Percentiles rank a stretch among this genome's conserved stretches.
These are phyloP conservation scores for Pachycephus smyrnensis DNA, from an alignment of 2,888 invertebrate species.

Conservation along the genomic window DNA sequence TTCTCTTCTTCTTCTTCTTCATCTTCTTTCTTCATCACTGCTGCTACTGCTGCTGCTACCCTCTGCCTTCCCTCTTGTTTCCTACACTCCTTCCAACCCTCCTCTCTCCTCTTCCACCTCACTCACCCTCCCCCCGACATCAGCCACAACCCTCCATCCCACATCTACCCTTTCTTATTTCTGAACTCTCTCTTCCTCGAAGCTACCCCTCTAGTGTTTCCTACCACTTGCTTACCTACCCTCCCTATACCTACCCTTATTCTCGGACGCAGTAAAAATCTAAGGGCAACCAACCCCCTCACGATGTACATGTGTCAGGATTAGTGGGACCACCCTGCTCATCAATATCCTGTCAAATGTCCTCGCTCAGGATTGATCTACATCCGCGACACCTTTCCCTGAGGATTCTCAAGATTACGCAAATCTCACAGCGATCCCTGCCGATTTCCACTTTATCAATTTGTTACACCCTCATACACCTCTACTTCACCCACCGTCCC, in stretches of 20 bases:
- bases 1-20: slow-evolving; percentile 16
- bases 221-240: background rate
- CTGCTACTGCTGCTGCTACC: slow-evolving; percentile 2
- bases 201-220: background rate
- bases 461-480: background rate
- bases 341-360: slow-evolving; percentile 23
- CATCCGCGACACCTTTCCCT: background rate
- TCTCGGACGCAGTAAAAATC: background rate
- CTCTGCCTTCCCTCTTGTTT: slow-evolving; percentile 13
- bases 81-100: slow-evolving; percentile 3
- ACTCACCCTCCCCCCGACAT: slow-evolving; percentile 18
- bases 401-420: background rate
- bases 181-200: background rate
- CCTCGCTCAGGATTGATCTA: background rate
- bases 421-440: background rate
- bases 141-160: slow-evolving; percentile 16
- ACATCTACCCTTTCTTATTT: background rate
- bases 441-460: background rate
- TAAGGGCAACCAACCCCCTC: slow-evolving; percentile 12
- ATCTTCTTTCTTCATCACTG: slow-evolving; percentile 13
- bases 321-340: slow-evolving; percentile 20
- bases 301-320: slow-evolving; percentile 23
- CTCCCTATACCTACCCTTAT: background rate
- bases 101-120: slow-evolving; percentile 5
- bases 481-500: background rate